Evolutionary conservation across 2,797 vertebrate species (phyloP), one percentile per base, ranked within the genome.

Genomic region (Merluccius polli): DNA sequence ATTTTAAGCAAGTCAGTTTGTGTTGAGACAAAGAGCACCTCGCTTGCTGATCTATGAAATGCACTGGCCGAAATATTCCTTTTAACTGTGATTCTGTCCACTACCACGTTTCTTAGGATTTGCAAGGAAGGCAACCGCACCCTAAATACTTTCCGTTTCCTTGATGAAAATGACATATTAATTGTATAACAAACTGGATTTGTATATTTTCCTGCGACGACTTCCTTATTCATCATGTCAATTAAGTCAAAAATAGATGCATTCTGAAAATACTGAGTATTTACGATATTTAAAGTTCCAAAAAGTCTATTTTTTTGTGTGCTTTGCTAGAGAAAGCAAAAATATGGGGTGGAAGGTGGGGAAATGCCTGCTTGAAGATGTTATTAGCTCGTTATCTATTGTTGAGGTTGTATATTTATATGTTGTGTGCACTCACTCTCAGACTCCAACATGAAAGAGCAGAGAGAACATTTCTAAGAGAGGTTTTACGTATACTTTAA

Each of bases 241-340:
- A 81, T 83, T 27, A 87, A 82, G 71, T 83, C 52, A 78, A 85
- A 80, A 72, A 78, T 74, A 77, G 18, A 16, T 71, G 76, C 75
- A 71, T 72, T 52, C 32, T 78, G 29, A 77, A 81, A 82, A 90
- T 82, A 67, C 59, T 73, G 83, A 82, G 65, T 85, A 89, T 84
- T 87, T 86, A 89, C 86, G 87, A 85, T 90, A 91, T 92, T 91
- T 90, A 89, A 89, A 83, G 83, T 84, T 83, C 82, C 73, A 78
- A 86, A 85, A 84, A 86, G 85, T 89, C 79, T 83, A 84, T 91
- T 90, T 90, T 91, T 92, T 87, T 86, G 70, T 89, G 85, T 18
- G 33, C 88, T 88, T 82, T 83, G 80, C 87, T 84, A 75, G 77
- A 82, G 79, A 84, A 73, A 71, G 81, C 71, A 80, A 52, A 79